Base-by-base conservation (phyloP, 2,888 invertebrate genomes). In the Noctua pronuba region DNA sequence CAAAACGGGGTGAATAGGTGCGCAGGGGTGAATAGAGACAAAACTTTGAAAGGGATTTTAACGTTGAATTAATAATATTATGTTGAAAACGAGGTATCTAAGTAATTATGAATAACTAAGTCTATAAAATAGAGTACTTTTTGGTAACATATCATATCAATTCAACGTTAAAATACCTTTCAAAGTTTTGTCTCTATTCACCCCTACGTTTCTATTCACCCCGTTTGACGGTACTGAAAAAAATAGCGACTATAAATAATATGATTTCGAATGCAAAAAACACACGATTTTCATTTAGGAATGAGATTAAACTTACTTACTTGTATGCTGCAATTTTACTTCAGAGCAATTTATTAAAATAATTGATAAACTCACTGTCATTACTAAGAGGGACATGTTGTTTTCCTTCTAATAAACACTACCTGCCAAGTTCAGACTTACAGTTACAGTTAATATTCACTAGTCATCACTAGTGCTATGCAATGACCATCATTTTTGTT, bases 291-390 rank as follows among this genome's bases (percentile, higher is more conserved):
- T 55, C 55, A 55, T n/a, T 55, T 13, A n/a, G n/a, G 13, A 55
- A 55, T 13, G 13, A n/a, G n/a, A n/a, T 38, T 7, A 24, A 52
- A 52, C 11, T 24, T 24, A 35, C 46, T 73, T 76, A 76, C 76
- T 73, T 28, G 65, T 35, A 3, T 76, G 28, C 31, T 65, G 73
- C 16, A 74, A 24, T 41, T 60, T 67, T 18, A 49, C 66, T 60
- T 49, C 67, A 1, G 49, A 60, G 24, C 52, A 60, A 60, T n/a
- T 13, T 16, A 38, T 62, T 35, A 38, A 44, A 64, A 77, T 38
- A 6, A 75, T 24, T 46, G 35, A 38, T 16, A 75, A 21, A 35
- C 58, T 28, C 21, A 46, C 11, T 55, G 55, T 55, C n/a, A 55
- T 38, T 16, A 28, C 0, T 21, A 60, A 28, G 10, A 31, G 10